Percentiles rank a stretch among this genome's conserved stretches.
phyloP scores from a whole-genome alignment of 2,113 vertebrate genomes.

The Notechis scutatus region DNA sequence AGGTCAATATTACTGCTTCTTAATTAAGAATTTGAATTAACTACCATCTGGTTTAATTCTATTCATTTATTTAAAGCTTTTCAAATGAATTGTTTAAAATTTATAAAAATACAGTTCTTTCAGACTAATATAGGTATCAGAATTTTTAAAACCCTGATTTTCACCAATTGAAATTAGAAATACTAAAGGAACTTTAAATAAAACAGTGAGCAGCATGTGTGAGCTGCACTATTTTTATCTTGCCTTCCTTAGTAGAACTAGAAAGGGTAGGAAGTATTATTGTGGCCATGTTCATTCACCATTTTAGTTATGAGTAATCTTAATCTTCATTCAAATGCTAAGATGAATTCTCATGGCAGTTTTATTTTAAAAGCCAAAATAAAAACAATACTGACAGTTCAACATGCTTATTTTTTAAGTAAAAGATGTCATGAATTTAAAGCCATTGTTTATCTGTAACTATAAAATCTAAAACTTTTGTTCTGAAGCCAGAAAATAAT shows the following conservation, averaged over 20 bases:
- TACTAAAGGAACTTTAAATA: slow-evolving; percentile 32
- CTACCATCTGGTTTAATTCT: slow-evolving; percentile 13
- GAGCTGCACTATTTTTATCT: slow-evolving; percentile 34
- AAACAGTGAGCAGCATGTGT: background rate
- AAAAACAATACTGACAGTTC: background rate
- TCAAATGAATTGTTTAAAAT: background rate
- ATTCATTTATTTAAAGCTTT: slow-evolving; percentile 30
- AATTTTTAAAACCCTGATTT: background rate
- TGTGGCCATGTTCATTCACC: background rate
- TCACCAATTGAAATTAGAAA: slow-evolving; percentile 24
- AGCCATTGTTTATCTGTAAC: background rate
- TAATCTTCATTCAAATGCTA: slow-evolving; percentile 13
- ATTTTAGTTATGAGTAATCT: background rate
- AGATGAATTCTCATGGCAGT: accelerated
- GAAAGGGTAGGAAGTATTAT: slow-evolving; percentile 10
- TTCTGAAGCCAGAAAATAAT: slow-evolving; percentile 5
- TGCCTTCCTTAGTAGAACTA: slow-evolving; percentile 25
- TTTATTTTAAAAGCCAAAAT: background rate
- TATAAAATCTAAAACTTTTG: background rate
- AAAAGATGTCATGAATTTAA: background rate
- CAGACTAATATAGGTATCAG: slow-evolving; percentile 4
- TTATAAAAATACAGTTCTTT: background rate
- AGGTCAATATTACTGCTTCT: slow-evolving; percentile 37
- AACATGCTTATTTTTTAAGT: background rate
- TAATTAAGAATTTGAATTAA: slow-evolving; percentile 36